Conservation (phyloP, 2,113 vertebrate genomes). For the Dasyornis broadbenti region DNA sequence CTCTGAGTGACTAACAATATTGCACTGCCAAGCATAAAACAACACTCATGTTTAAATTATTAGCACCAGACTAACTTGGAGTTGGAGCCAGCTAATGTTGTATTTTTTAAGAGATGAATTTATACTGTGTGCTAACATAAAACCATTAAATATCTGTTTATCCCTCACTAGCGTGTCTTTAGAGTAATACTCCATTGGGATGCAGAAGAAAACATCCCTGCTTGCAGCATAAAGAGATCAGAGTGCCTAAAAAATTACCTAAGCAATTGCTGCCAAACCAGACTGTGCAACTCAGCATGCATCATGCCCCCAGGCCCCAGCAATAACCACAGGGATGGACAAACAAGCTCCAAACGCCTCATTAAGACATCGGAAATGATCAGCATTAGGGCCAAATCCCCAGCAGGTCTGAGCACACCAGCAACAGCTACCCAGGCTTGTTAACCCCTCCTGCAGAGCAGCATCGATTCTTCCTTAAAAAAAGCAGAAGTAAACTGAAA, state of each 20-base stretch:
- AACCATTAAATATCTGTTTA: neutral
- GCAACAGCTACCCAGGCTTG: neutral
- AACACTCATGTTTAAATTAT: neutral
- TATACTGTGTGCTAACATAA: neutral
- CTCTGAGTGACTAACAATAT: neutral
- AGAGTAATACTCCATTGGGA: neutral
- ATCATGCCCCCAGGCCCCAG: neutral
- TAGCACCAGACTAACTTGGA: neutral
- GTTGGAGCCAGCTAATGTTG: neutral
- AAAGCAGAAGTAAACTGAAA: neutral
- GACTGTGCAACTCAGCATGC: neutral
- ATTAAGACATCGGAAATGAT: neutral
- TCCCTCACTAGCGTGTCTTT: neutral
- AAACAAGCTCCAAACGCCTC: neutral
- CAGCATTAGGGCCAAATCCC: neutral
- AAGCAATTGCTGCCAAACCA: neutral
- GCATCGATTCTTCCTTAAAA: neutral
- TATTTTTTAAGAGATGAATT: neutral
- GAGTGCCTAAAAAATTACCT: neutral
- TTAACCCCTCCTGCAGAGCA: neutral
- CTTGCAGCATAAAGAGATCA: neutral
- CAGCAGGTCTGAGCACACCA: neutral
- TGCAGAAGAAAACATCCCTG: neutral
- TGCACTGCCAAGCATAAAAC: neutral
- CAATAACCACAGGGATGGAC: neutral